Evolutionary conservation across 2,797 vertebrate genomes (phyloP).

Genomic region (Pseudotriccus pelzelni): DNA sequence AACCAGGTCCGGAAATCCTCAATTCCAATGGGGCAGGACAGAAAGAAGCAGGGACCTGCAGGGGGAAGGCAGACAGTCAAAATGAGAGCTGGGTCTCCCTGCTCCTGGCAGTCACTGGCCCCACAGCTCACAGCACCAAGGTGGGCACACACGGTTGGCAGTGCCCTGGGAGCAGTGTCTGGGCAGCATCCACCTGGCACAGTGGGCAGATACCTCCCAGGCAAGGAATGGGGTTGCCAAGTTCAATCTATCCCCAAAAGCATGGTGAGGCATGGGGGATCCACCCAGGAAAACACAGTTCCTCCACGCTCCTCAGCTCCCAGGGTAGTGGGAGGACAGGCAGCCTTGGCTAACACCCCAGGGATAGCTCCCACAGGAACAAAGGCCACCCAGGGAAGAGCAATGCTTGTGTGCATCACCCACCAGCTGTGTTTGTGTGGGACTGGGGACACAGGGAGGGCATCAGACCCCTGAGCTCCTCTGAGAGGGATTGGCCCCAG

Average conservation of each 20-base stretch:
- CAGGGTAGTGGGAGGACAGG: neutral
- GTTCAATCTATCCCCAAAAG: neutral
- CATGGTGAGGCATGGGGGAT: neutral
- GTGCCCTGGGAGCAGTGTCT: neutral
- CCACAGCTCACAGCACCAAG: accelerated
- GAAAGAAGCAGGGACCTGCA: slow-evolving; percentile 94
- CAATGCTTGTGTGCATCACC: accelerated
- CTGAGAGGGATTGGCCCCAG: neutral
- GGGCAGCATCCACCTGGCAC: neutral
- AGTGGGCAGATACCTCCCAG: accelerated
- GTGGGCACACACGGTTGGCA: neutral
- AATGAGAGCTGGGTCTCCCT: neutral
- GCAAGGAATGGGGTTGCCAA: neutral
- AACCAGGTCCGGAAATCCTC: slow-evolving; percentile 95
- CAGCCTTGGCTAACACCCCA: neutral
- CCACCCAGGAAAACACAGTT: neutral
- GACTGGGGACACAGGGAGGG: neutral
- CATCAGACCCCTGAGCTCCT: accelerated
- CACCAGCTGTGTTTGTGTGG: neutral
- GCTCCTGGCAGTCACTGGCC: neutral
- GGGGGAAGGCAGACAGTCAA: neutral
- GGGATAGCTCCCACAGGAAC: neutral
- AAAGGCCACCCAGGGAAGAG: neutral
- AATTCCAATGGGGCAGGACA: slow-evolving; percentile 93
- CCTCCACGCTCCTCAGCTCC: neutral